Evolutionary conservation across 2,797 vertebrate genomes (phyloP).

Genomic region (Hydrolagus colliei): DNA sequence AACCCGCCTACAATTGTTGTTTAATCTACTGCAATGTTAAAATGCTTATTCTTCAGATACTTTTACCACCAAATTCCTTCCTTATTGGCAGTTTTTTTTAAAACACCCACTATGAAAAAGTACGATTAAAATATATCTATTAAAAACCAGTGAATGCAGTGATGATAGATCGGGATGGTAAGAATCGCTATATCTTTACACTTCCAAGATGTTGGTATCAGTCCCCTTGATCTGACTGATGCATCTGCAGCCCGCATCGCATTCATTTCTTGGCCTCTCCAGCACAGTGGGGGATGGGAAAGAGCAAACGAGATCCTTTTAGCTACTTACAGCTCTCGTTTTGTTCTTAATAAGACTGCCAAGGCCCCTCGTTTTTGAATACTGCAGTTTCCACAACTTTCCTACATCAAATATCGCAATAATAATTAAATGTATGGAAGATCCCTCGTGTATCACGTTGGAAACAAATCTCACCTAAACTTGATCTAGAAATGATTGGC

Average conservation of each 20-base stretch:
- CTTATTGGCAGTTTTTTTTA: background rate
- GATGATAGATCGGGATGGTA: constrained; percentile 8
- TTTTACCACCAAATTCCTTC: constrained; percentile 3
- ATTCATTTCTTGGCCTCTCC: constrained; percentile 31
- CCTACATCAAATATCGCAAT: constrained; percentile 3
- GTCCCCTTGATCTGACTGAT: constrained; percentile 28
- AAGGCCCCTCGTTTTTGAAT: background rate
- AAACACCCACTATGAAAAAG: background rate
- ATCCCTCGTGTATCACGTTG: background rate
- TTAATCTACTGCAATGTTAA: constrained; percentile 25
- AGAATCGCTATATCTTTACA: constrained; percentile 17
- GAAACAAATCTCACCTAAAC: constrained; percentile 25
- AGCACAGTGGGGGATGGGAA: constrained; percentile 29
- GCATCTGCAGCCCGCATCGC: constrained; percentile 28
- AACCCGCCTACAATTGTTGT: constrained; percentile 9
- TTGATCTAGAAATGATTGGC: constrained; percentile 31
- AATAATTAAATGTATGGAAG: background rate
- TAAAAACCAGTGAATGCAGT: background rate
- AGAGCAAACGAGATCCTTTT: constrained; percentile 25
- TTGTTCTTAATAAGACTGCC: constrained; percentile 19
- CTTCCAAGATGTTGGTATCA: constrained; percentile 19
- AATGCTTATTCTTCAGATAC: constrained; percentile 5
- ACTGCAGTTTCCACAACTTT: background rate
- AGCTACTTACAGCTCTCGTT: constrained; percentile 28
- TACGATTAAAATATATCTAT: constrained; percentile 1